Percentiles rank a stretch among this genome's conserved stretches.
Evolutionary conservation across 1,140 invertebrate species (phyloP).

Genomic region (Micrasema longulum): DNA sequence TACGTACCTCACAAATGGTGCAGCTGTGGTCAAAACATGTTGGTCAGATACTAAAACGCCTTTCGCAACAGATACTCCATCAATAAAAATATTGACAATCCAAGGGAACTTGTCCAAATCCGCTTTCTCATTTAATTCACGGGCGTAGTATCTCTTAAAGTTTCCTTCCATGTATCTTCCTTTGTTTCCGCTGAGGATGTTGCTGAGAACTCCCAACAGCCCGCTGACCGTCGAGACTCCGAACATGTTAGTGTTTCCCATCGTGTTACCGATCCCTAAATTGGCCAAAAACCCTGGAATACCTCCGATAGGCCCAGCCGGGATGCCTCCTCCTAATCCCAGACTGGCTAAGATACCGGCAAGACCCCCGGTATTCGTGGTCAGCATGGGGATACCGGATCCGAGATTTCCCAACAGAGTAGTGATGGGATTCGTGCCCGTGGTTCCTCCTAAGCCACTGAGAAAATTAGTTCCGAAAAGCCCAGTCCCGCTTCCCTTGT

Average conservation of each 20-base stretch:
- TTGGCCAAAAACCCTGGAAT: background rate
- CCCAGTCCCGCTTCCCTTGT: too few relatives aligned
- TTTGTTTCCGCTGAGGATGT: background rate
- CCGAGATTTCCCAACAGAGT: background rate
- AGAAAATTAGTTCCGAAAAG: background rate
- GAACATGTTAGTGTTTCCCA: background rate
- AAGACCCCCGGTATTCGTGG: background rate
- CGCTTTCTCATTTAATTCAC: background rate
- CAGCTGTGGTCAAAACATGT: constrained; percentile 69
- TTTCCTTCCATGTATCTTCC: background rate
- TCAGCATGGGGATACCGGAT: background rate
- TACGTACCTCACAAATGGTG: constrained; percentile 64
- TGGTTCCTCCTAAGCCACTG: background rate
- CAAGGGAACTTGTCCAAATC: constrained; percentile 67
- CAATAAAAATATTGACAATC: constrained; percentile 64
- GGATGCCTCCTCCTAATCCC: constrained; percentile 12
- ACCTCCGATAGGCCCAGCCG: background rate
- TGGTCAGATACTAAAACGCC: constrained; percentile 70
- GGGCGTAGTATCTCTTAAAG: constrained; percentile 17
- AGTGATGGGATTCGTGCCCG: background rate
- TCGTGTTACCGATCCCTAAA: constrained; percentile 5
- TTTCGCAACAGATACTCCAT: constrained; percentile 56
- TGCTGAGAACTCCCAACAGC: background rate
- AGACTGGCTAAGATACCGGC: background rate
- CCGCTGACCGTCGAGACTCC: background rate